Conservation (phyloP, 2,797 vertebrate genomes). For the Pantherophis vulpinus region DNA sequence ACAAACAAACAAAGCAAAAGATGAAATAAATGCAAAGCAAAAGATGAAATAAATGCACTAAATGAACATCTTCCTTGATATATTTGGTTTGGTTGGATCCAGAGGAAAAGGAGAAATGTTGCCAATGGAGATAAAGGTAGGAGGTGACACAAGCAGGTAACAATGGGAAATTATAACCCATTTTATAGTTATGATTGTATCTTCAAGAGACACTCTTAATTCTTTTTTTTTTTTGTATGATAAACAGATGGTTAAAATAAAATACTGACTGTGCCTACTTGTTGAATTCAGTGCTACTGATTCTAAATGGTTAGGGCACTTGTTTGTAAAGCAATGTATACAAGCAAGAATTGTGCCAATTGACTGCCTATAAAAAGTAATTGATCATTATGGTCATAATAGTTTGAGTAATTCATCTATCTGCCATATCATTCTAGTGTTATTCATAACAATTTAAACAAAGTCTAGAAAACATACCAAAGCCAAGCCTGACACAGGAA, state of each 20-base stretch:
- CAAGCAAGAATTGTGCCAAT: background rate
- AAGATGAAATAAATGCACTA: background rate
- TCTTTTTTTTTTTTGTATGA: background rate
- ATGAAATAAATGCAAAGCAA: background rate
- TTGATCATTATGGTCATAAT: conserved; percentile 29
- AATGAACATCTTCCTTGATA: background rate
- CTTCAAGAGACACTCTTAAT: background rate
- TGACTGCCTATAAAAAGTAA: conserved; percentile 13
- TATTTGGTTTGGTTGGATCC: background rate
- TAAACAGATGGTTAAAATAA: background rate
- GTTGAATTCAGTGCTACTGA: background rate
- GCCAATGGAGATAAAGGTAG: background rate
- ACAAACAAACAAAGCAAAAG: background rate
- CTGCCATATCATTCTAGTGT: conserved; percentile 33
- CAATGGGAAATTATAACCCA: background rate
- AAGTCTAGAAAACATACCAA: conserved; percentile 43
- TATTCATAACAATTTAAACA: conserved; percentile 47
- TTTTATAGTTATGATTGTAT: background rate
- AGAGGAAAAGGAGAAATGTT: background rate
- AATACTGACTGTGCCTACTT: background rate
- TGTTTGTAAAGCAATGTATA: background rate
- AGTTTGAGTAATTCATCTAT: conserved; percentile 18
- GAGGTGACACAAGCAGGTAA: background rate
- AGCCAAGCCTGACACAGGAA: background rate
- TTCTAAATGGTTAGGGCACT: background rate